These are phyloP conservation scores for Mellilla xanthometata DNA, from an alignment of 2,888 invertebrate genomes.

Conservation along the genomic window DNA sequence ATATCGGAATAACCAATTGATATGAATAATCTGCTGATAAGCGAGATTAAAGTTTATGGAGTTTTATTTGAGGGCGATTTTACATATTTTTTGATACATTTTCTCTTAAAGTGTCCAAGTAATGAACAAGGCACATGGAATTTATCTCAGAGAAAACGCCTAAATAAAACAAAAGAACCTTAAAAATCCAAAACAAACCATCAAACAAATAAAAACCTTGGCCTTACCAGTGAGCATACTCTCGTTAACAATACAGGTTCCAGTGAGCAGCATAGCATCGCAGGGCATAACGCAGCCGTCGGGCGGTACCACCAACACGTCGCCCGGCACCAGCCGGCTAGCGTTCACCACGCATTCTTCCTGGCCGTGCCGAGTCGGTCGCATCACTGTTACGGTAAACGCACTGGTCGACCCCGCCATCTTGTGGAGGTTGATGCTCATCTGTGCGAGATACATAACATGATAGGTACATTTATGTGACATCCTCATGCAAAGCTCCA, in stretches of 20 bases:
- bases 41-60: too few relatives aligned
- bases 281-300: conserved; percentile 90
- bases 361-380: conserved; percentile 65
- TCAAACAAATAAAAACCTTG: too few relatives aligned
- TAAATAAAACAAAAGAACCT: too few relatives aligned
- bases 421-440: conserved; percentile 85
- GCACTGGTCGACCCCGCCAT: conserved; percentile 85
- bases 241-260: conserved; percentile 96
- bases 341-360: conserved; percentile 78
- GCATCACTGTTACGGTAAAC: conserved; percentile 83
- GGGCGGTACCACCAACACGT: conserved; percentile 90
- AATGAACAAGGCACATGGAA: too few relatives aligned
- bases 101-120: too few relatives aligned
- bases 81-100: too few relatives aligned
- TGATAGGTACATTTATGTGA: too few relatives aligned
- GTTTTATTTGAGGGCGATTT: too few relatives aligned
- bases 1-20: neutral
- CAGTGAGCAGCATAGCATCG: conserved; percentile 93
- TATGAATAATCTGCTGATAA: neutral
- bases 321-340: conserved; percentile 91
- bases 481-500: too few relatives aligned
- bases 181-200: too few relatives aligned
- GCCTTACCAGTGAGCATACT: conserved; percentile 94
- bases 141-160: too few relatives aligned
- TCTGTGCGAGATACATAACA: too few relatives aligned